Evolutionary conservation across 2,113 vertebrate species (phyloP).

Genomic region (Symphodus melops): DNA sequence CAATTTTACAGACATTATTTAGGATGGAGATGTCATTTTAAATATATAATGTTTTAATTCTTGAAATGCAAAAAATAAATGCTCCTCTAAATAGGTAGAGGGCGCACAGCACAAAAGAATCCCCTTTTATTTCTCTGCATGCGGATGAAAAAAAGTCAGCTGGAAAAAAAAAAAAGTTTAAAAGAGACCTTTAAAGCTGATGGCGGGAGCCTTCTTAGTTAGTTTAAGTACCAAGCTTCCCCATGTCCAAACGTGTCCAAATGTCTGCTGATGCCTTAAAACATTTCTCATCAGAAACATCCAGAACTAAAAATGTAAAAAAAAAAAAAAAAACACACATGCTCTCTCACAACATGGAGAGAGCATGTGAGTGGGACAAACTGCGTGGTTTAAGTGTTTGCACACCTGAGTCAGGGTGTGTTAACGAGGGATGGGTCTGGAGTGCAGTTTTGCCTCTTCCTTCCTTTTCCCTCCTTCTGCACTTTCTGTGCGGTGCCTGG

Average conservation of each 20-base stretch:
- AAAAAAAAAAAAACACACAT: too few species aligned
- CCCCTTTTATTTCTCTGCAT: not conserved
- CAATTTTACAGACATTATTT: not conserved
- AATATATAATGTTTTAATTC: conserved; percentile 3
- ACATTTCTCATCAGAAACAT: conserved; percentile 1
- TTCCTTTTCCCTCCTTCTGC: conserved; percentile 46
- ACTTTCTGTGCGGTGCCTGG: conserved; percentile 57
- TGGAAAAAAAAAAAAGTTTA: conserved; percentile 11
- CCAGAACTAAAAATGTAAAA: too few species aligned
- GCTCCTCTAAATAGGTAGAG: not conserved
- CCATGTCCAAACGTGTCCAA: too few species aligned
- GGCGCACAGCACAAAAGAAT: not conserved
- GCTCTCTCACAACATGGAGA: conserved; percentile 1
- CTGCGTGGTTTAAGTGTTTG: conserved; percentile 21
- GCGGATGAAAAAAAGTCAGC: not conserved
- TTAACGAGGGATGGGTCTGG: not conserved
- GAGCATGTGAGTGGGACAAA: not conserved
- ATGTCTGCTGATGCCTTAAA: conserved; percentile 36
- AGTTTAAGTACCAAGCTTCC: conserved; percentile 9
- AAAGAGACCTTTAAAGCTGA: conserved; percentile 25
- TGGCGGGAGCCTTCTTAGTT: conserved; percentile 10
- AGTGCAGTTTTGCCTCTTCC: conserved; percentile 39
- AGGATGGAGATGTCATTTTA: conserved; percentile 13
- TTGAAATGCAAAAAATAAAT: conserved; percentile 1
- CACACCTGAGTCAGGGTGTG: conserved; percentile 14